Base-by-base conservation (phyloP, 1,140 invertebrate species). In the Venturia canescens region DNA sequence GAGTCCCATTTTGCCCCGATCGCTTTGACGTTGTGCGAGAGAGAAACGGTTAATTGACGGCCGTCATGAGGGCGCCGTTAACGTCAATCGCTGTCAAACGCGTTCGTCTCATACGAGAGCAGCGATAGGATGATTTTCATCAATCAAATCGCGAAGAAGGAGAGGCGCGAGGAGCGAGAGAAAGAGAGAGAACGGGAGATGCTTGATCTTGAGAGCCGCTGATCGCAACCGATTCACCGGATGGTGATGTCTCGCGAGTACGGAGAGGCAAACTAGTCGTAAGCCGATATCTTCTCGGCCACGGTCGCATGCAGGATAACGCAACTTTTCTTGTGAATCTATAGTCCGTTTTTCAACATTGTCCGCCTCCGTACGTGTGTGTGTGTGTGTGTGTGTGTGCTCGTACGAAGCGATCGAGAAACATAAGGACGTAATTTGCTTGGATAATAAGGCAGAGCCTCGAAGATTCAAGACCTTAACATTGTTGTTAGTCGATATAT, bases 261-360 rank as follows among this genome's bases (percentile, higher is more conserved):
- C 44, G 53, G 53, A 48, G 71, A 69, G 66, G 1, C 15, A 69
- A 48, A 74, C 71, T 74, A 48, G 71, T 74, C 71, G 71, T 74
- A 74, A 74, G 71, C 16, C 44, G 71, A 74, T 74, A 74, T 50
- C 23, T 50, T 74, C 38, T 74, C 44, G 71, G 71, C 53, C 71
- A 74, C 23, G 71, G 71, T 50, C 71, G 44, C 66, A 63, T 27
- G 13, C 18, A 71, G 71, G 44, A 74, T 74, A 53, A 50, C 48
- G 71, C 21, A 27, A 74, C 38, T 74, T 74, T 29, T 15, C 27
- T 74, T 26, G 44, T 23, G 48, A 63, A 53, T 27, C 11, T 53
- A 53, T 26, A 63, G 23, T 26, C 26, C 1, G 23, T 63, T 57
- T 57, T 21, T 63, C 23, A 23, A 26, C 23, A 9, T 63, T n/a